Evolutionary conservation across 2,113 vertebrate genomes (phyloP).

Genomic region (Myodes glareolus): DNA sequence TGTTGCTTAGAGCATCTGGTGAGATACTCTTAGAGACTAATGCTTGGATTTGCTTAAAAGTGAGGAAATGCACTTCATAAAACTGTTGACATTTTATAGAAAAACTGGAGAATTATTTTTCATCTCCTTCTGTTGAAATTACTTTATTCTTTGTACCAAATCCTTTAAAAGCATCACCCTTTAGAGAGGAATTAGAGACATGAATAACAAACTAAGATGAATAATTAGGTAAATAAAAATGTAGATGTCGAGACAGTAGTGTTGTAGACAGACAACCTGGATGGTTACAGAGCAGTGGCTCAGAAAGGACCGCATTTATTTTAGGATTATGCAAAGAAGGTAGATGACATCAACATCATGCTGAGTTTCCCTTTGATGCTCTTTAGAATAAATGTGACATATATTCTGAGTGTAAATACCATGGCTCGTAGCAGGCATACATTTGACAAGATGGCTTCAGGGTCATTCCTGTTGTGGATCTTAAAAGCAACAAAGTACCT

Average conservation of each 20-base stretch:
- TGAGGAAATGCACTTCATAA: not conserved
- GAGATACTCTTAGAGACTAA: not conserved
- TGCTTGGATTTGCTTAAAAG: slow-evolving; percentile 28
- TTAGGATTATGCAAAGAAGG: not conserved
- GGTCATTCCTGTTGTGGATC: not conserved
- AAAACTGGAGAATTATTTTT: not conserved
- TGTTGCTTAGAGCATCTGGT: not conserved
- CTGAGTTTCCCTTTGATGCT: not conserved
- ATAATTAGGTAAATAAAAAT: not conserved
- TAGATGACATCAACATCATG: not conserved
- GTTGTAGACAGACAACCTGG: not conserved
- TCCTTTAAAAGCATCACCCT: not conserved
- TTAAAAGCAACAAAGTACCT: not conserved
- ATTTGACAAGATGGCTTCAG: not conserved
- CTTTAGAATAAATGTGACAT: not conserved
- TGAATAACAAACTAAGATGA: not conserved
- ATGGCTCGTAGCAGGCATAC: not conserved
- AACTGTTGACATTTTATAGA: slow-evolving; percentile 11
- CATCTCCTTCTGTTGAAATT: not conserved
- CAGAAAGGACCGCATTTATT: not conserved
- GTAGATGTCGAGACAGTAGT: not conserved
- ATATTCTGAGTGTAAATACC: not conserved
- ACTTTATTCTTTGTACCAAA: not conserved
- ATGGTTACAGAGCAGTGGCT: not conserved
- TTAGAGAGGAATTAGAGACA: not conserved